Evolutionary conservation across 1,140 invertebrate species (phyloP).

Genomic region (Temnothorax nylanderi): DNA sequence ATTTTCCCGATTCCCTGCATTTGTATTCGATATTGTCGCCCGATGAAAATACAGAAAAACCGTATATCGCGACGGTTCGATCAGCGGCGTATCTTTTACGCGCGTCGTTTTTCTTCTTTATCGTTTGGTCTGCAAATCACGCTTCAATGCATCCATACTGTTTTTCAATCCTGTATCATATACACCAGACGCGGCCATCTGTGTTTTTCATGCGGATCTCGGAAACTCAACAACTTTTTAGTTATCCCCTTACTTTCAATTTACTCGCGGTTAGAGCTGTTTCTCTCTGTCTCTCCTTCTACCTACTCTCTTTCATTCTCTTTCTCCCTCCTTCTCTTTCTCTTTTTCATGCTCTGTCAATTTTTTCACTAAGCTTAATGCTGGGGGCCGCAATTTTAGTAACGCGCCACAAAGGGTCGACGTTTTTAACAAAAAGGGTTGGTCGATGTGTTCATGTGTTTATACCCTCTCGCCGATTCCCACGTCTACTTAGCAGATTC

Average conservation of each 20-base stretch:
- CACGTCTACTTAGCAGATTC: slow-evolving; percentile 18
- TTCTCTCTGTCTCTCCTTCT: background rate
- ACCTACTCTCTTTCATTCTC: background rate
- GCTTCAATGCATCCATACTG: slow-evolving; percentile 42
- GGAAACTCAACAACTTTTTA: slow-evolving; percentile 67
- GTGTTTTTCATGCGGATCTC: slow-evolving; percentile 60
- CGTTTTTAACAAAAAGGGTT: slow-evolving; percentile 45
- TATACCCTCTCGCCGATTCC: slow-evolving; percentile 22
- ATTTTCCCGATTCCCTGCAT: slow-evolving; percentile 9
- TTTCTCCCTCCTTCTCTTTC: background rate
- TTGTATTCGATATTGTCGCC: slow-evolving; percentile 48
- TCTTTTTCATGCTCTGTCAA: background rate
- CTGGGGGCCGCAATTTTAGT: slow-evolving; percentile 17
- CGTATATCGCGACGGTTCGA: slow-evolving; percentile 12
- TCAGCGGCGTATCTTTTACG: slow-evolving; percentile 43
- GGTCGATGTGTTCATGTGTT: slow-evolving; percentile 48
- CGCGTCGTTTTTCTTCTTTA: slow-evolving; percentile 34
- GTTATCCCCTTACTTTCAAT: slow-evolving; percentile 19
- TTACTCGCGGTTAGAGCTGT: slow-evolving; percentile 17
- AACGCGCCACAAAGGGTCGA: slow-evolving; percentile 19
- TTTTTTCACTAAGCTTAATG: slow-evolving; percentile 57
- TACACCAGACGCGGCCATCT: slow-evolving; percentile 36
- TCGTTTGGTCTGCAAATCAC: slow-evolving; percentile 62
- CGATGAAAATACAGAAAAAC: slow-evolving; percentile 42
- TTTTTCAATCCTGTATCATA: slow-evolving; percentile 45